phyloP scores from a whole-genome alignment of 64 coral and sea anemone genomes.

The Pocillopora damicornis region DNA sequence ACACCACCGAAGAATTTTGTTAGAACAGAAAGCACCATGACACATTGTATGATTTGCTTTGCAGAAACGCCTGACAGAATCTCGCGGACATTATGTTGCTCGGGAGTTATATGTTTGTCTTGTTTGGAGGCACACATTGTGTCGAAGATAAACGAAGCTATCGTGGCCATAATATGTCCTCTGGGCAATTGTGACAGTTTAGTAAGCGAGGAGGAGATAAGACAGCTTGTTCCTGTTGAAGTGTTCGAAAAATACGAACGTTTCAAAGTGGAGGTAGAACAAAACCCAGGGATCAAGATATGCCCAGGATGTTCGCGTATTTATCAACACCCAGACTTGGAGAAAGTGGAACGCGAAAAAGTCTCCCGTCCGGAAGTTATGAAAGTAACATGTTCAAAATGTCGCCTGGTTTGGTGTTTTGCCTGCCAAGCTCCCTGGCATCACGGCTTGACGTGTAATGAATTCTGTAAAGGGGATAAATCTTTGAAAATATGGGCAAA shows the following conservation, averaged over 20 bases:
- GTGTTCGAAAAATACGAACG: conserved; percentile 63
- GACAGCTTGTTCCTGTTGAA: conserved; percentile 38
- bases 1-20: not conserved
- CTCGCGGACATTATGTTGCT: conserved; percentile 60
- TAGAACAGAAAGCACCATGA: not conserved
- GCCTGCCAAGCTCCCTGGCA: conserved; percentile 89
- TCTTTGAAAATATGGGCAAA: conserved; percentile 94
- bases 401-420: conserved; percentile 85
- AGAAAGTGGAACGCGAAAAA: conserved; percentile 23
- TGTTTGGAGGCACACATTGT: conserved; percentile 71
- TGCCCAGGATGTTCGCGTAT: conserved; percentile 89
- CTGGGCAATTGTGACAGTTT: conserved; percentile 74
- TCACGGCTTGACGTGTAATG: conserved; percentile 84
- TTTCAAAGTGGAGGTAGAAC: conserved; percentile 75
- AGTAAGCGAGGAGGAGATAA: conserved; percentile 58
- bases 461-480: conserved; percentile 84
- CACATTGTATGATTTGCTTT: conserved; percentile 85
- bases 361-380: conserved; percentile 9
- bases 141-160: conserved; percentile 71
- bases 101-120: conserved; percentile 47
- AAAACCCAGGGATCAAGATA: conserved; percentile 75
- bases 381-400: conserved; percentile 77
- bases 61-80: conserved; percentile 45
- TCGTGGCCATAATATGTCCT: conserved; percentile 78
- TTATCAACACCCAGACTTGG: conserved; percentile 13